Conservation (phyloP, 1,140 invertebrate genomes). For the Notospermus geniculatus region DNA sequence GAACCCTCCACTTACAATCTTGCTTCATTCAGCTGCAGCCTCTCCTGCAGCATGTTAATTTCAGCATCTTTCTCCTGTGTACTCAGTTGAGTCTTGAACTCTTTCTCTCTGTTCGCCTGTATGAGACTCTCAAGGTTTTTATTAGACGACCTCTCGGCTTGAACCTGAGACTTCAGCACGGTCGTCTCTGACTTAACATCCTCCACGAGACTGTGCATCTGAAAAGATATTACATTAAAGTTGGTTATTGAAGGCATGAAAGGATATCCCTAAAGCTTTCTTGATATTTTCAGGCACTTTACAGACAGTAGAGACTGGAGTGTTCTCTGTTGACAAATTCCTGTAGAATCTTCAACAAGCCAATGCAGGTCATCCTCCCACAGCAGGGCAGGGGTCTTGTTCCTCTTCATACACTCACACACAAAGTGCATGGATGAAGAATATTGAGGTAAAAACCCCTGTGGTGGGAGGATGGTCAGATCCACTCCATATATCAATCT, state of each 20-base stretch:
- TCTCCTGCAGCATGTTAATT: constrained; percentile 53
- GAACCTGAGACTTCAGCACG: constrained; percentile 42
- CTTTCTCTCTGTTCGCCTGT: constrained; percentile 51
- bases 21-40: constrained; percentile 51
- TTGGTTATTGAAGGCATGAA: not conserved
- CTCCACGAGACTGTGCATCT: constrained; percentile 44
- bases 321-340: not conserved
- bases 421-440: too few species aligned
- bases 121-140: constrained; percentile 52
- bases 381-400: not conserved
- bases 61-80: constrained; percentile 54
- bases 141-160: constrained; percentile 36
- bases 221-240: constrained; percentile 8
- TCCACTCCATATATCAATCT: too few species aligned
- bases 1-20: constrained; percentile 57
- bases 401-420: too few species aligned
- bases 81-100: constrained; percentile 50
- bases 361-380: not conserved
- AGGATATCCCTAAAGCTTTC: not conserved
- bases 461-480: too few species aligned
- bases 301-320: not conserved
- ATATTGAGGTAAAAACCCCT: too few species aligned
- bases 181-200: constrained; percentile 50
- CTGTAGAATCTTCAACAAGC: not conserved
- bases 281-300: not conserved